Evolutionary conservation across 53 echinoderm and acorn worm species (phyloP), one percentile per base, ranked within the genome.

Genomic region (Hippasteria phrygiana): DNA sequence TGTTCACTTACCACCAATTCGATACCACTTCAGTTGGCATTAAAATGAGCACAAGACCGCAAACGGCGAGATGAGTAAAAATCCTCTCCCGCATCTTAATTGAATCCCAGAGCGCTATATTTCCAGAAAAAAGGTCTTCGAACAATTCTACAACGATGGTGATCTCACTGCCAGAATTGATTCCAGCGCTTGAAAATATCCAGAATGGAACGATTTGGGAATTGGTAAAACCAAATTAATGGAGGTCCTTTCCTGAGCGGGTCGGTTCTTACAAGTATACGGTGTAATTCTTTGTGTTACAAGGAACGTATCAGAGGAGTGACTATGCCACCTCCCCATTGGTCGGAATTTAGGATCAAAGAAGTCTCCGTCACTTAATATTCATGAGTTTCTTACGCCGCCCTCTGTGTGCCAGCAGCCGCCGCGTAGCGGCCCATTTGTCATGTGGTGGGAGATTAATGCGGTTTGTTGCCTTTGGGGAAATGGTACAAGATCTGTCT

Each of bases 1-100:
- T 22, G 17, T 43, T 40, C 43, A 90, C 90, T 90, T 59, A 91
- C 91, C 91, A 91, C 91, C 85, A 91, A 7, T 33, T 91, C 59
- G 82, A 91, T 34, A 47, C 36, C 40, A 85, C 85, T 86, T 76
- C 75, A 26, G 89, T 55, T 8, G 86, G 76, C 65, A 91, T 64
- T 38, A 64, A 55, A 45, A 91, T 27, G 12, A 91, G 11, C 8
- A 85, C 4, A 18, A 91, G 35, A 86, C 85, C 71, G 22, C 85
- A 51, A 50, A 71, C 35, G 70, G 37, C 64, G 20, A 88, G 48
- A 48, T 37, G 62, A 31, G 66, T 18, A 40, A 47, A 50, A 41
- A 28, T 62, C 47, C 64, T 28, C 88, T 53, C 71, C 39, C 36
- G 50, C 85, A 85, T 85, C 85, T 85, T 37, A 69, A 70, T 32